Evolutionary conservation across 2,113 vertebrate species (phyloP), one percentile per base, ranked within the genome.

Genomic region (Hippocampus comes): DNA sequence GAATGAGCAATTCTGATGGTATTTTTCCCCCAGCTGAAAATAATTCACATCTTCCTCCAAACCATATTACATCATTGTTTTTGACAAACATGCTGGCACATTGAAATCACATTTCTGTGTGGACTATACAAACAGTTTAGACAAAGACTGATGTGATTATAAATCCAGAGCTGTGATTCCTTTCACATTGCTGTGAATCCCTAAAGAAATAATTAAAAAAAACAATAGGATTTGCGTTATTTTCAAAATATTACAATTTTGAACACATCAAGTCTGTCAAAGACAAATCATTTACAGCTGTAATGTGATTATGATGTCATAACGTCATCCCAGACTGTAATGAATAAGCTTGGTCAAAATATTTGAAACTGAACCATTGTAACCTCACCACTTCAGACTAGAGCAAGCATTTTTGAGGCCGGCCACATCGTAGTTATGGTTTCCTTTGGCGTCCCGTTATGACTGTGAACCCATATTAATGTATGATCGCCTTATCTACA

Each of bases 201-300:
- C 34, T 38, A 38, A 38, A 38, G 5, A 38, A 38, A 38, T 6
- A 34, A 34, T 51, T 57, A 43, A n/a, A 60, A 72, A 60, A 30
- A 60, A 25, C 18, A 61, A 27, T 34, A 83, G 79, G 86, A 74
- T 86, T 88, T 86, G 68, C 60, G 72, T 85, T 81, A n/a, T 77
- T 85, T 82, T 77, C 56, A 78, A 68, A 78, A 79, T 80, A 88
- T 87, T 79, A 79, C 84, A 75, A 42, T 85, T 74, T 82, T 88
- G 78, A 87, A 88, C 81, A 88, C 84, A 88, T 82, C 1, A 86
- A 88, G 49, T 51, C 49, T 51, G 49, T 51, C 49, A 3, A 51
- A 20, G 17, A 20, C 82, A 88, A 85, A 88, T 83, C 65, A 84
- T 88, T 85, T 81, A 82, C 86, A 86, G 71, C 83, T 72, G 73